phyloP scores from a whole-genome alignment of 2,888 invertebrate species.

The Hofmannophila pseudospretella region DNA sequence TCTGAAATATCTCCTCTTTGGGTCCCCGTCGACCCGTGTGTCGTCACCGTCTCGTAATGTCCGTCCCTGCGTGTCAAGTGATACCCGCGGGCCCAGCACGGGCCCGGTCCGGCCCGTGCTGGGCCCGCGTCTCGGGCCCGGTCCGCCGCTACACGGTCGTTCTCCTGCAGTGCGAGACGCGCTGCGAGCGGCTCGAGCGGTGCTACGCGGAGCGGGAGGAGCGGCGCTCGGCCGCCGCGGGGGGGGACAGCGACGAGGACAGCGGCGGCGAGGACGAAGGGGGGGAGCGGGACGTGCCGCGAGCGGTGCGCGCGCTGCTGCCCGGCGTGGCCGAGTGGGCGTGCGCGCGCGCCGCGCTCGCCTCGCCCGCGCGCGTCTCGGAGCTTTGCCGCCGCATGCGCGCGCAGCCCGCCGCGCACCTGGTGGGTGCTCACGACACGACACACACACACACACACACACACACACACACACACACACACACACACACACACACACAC shows the following conservation, averaged over 20 bases:
- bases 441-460: too few relatives aligned
- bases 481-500: too few relatives aligned
- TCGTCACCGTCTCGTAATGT: too few relatives aligned
- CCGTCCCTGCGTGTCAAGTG: too few relatives aligned
- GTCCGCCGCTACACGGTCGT: too few relatives aligned
- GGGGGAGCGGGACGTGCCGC: constrained; percentile 18
- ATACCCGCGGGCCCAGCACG: too few relatives aligned
- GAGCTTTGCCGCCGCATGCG: not conserved
- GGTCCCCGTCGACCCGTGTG: too few relatives aligned
- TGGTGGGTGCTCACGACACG: too few relatives aligned
- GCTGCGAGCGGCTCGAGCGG: constrained; percentile 24
- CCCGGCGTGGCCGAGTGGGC: constrained; percentile 16
- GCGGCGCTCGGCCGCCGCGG: constrained; percentile 8
- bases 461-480: too few relatives aligned
- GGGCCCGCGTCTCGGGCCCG: too few relatives aligned
- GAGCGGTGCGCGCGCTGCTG: constrained; percentile 26
- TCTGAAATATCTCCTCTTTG: too few relatives aligned
- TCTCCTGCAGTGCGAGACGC: constrained; percentile 28
- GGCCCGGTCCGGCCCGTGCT: too few relatives aligned
- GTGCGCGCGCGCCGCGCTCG: constrained; percentile 14
- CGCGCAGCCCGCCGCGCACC: constrained; percentile 16
- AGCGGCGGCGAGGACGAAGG: constrained; percentile 8
- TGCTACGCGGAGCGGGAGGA: constrained; percentile 29
- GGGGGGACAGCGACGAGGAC: not conserved
- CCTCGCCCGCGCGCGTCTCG: not conserved